Base-by-base conservation (phyloP, 2,797 vertebrate genomes). In the Lutjanus argentimaculatus region DNA sequence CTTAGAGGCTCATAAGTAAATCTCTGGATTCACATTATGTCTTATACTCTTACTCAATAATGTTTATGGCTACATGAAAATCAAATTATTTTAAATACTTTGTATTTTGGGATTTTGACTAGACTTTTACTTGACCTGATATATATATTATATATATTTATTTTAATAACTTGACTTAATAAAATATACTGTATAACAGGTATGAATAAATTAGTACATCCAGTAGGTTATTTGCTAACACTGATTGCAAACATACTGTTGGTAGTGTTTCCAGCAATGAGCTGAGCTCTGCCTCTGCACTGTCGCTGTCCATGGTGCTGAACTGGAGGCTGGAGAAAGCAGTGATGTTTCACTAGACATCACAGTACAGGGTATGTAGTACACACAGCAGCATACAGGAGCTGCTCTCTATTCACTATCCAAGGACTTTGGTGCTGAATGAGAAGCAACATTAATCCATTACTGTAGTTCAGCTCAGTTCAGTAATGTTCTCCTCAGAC, bases 241-340 rank as follows among this genome's bases (percentile, higher is more conserved):
- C 7, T 30, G 51, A 58, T 7, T 63, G 43, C 45, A 45, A 66
- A 53, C 30, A 69, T 15, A 57, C 9, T 57, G 49, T 53, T 55
- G 68, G 21, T 12, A 51, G 55, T 69, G 14, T 59, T 68, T 40
- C 0, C 30, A 45, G 42, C 57, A 30, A 22, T 52, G 69, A 79
- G 65, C 56, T 16, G 15, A 48, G 7, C 42, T 16, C 68, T 42
- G 46, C 17, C 19, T 2, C 58, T 21, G 9, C 36, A 6, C 30
- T 22, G 40, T 46, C 75, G 77, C 75, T 84, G 48, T 85, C 73
- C 51, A 0, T 61, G 64, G 63, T 79, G 63, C 78, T 89, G 83
- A 75, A 78, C 19, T 51, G n/a, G 25, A 56, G 49, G 48, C 42
- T 53, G 46, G 9, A 49, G 56, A 59, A 36, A 36, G 30, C 30